These are phyloP conservation scores for Loris lydekkerianus DNA, from an alignment of 2,797 vertebrate genomes.

Conservation along the genomic window DNA sequence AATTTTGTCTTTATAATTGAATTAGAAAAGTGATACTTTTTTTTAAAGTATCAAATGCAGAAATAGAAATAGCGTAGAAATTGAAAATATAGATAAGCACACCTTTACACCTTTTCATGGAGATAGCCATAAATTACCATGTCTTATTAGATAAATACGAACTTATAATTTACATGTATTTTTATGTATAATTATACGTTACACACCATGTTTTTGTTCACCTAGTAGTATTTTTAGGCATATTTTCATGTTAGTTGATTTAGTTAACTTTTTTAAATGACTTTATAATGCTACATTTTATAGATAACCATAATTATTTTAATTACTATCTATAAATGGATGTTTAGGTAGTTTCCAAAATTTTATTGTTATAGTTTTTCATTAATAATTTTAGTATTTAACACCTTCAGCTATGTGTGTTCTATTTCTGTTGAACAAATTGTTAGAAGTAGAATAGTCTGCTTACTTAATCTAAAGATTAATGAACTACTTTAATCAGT, in stretches of 20 bases:
- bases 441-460: neutral
- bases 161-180: neutral
- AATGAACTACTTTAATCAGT: slow-evolving; percentile 1
- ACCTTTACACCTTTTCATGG: neutral
- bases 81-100: neutral
- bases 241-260: neutral
- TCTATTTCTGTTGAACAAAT: neutral
- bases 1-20: neutral
- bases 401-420: neutral
- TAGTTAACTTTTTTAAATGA: neutral
- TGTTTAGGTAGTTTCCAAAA: neutral
- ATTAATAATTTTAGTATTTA: neutral
- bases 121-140: neutral
- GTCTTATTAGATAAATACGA: slow-evolving; percentile 2
- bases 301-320: neutral
- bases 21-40: neutral
- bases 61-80: neutral
- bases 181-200: neutral
- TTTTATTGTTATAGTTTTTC: neutral
- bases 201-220: neutral
- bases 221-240: neutral
- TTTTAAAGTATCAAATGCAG: neutral
- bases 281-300: neutral
- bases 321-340: neutral
- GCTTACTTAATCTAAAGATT: slow-evolving; percentile 8